Percentiles rank a stretch among this genome's conserved stretches.
Conservation (phyloP, 2,797 vertebrate species). For the Rhinella marina region DNA sequence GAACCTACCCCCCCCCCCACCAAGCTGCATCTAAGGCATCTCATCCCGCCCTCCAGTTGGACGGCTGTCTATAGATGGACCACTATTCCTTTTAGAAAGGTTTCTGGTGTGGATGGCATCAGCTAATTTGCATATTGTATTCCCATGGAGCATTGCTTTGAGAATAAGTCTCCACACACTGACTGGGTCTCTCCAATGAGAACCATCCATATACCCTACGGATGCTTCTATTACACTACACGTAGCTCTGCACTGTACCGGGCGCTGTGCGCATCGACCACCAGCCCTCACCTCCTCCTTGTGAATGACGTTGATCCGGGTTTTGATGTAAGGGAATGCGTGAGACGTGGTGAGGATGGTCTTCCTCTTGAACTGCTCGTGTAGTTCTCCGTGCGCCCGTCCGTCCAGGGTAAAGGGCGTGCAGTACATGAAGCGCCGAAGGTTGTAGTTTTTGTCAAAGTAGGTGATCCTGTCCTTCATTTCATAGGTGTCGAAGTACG, state of each 20-base stretch:
- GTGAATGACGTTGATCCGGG: conserved; percentile 96
- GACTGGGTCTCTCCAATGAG: no score
- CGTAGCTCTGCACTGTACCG: not conserved
- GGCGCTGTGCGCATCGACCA: not conserved
- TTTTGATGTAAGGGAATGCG: conserved; percentile 98
- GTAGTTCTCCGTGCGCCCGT: conserved; percentile 93
- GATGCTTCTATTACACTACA: no score
- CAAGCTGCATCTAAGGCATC: no score
- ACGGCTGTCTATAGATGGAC: no score
- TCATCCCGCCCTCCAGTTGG: no score
- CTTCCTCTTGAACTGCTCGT: conserved; percentile 97
- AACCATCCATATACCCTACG: no score
- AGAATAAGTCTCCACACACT: no score
- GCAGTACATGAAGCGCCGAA: conserved; percentile 97
- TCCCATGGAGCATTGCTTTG: no score
- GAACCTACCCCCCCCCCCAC: no score
- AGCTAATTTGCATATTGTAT: no score
- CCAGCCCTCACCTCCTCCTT: conserved; percentile 88
- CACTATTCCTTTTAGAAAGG: no score
- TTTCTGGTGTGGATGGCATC: no score
- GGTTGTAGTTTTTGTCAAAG: conserved; percentile 98
- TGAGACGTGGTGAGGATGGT: conserved; percentile 96
- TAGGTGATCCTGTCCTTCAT: conserved; percentile 99
- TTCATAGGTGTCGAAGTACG: conserved; percentile 97
- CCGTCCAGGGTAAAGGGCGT: conserved; percentile 97